Evolutionary conservation across 2,797 vertebrate genomes (phyloP).

Genomic region (Synanceia verrucosa): DNA sequence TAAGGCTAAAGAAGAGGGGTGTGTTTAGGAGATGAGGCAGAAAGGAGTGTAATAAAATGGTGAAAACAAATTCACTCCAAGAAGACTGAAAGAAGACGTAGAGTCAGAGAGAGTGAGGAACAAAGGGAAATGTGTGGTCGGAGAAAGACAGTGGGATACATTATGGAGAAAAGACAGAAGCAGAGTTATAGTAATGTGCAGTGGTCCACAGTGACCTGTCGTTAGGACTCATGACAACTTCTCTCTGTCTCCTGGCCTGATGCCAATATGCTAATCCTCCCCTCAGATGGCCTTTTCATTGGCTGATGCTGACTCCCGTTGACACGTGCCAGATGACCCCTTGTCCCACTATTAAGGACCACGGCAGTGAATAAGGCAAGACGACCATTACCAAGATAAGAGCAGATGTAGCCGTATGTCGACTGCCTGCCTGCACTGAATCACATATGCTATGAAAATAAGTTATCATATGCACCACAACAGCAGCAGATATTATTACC

Average conservation of each 20-base stretch:
- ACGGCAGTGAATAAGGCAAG: slow-evolving; percentile 36
- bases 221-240: slow-evolving; percentile 84
- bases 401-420: slow-evolving; percentile 58
- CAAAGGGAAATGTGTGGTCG: not conserved
- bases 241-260: slow-evolving; percentile 71
- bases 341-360: slow-evolving; percentile 37
- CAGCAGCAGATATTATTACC: not conserved
- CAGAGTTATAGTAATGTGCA: slow-evolving; percentile 87
- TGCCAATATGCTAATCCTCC: slow-evolving; percentile 75
- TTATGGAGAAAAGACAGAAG: slow-evolving; percentile 47
- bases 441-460: slow-evolving; percentile 29
- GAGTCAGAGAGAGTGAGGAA: not conserved
- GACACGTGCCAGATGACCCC: slow-evolving; percentile 52
- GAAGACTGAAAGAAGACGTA: not conserved
- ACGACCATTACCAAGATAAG: slow-evolving; percentile 50
- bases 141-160: not conserved
- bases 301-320: slow-evolving; percentile 42
- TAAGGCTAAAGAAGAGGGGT: slow-evolving; percentile 17
- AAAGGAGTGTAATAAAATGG: slow-evolving; percentile 18
- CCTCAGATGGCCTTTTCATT: slow-evolving; percentile 76
- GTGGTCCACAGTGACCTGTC: slow-evolving; percentile 84
- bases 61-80: slow-evolving; percentile 66
- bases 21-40: slow-evolving; percentile 24
- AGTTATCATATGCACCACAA: not conserved
- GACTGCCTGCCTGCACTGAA: slow-evolving; percentile 54